These are phyloP conservation scores for Endotricha flammealis DNA, from an alignment of 2,888 invertebrate genomes.

Conservation along the genomic window DNA sequence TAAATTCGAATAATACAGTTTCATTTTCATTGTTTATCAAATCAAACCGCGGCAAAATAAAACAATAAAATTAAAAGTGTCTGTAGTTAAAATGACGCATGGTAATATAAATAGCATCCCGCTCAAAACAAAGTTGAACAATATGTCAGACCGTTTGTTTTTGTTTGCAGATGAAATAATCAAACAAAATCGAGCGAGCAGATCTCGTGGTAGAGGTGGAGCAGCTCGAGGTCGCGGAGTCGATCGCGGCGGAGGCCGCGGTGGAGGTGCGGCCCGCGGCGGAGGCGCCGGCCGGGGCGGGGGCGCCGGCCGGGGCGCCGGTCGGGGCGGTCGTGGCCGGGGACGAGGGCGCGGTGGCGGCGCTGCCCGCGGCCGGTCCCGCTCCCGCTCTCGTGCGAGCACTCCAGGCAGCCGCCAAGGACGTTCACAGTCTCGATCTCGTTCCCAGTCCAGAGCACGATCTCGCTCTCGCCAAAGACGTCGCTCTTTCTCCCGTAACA, in stretches of 20 bases:
- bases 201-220: conserved; percentile 43
- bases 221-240: conserved; percentile 14
- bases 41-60: too few species aligned
- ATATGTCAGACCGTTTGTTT: conserved; percentile 8
- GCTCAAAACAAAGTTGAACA: background rate
- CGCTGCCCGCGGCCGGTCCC: conserved; percentile 27
- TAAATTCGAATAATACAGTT: too few species aligned
- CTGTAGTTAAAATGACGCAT: too few species aligned
- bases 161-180: conserved; percentile 61
- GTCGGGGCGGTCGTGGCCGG: conserved; percentile 19
- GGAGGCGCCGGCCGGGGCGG: conserved; percentile 32
- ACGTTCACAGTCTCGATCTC: conserved; percentile 37
- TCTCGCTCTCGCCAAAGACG: conserved; percentile 39
- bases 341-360: too few species aligned
- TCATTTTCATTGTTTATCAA: too few species aligned
- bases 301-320: conserved; percentile 29
- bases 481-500: conserved; percentile 43
- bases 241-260: conserved; percentile 22
- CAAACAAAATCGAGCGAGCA: conserved; percentile 52
- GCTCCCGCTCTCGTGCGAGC: conserved; percentile 35
- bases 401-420: conserved; percentile 36
- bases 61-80: too few species aligned
- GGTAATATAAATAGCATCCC: conserved; percentile 16
- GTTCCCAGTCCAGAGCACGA: conserved; percentile 40
- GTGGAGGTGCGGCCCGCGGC: conserved; percentile 39